Evolutionary conservation across 1,140 invertebrate genomes (phyloP), one percentile per base, ranked within the genome.

Genomic region (Trichonephila inaurata): DNA sequence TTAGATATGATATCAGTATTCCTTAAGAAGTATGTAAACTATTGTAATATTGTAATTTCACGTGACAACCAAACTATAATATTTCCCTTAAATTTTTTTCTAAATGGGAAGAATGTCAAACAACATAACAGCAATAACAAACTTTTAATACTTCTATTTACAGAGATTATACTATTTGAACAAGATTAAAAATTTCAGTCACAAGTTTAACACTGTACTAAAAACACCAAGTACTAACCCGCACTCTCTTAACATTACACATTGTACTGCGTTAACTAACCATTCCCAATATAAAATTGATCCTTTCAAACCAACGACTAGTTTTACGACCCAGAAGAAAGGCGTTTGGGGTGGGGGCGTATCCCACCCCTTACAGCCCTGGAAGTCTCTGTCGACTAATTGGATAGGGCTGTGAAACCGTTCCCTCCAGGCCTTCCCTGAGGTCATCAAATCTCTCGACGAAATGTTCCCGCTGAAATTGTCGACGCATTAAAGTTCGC

Each of bases 391-490:
- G 64, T 40, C 88, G 61, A 64, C 86, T 89, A 89, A 89, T 89
- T 89, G 88, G 66, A 89, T 89, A 77, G 88, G 64, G 64, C 88
- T 51, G 44, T 89, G 88, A 89, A 89, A 89, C 66, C 61, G 19
- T 51, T 77, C 88, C 88, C 88, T 51, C n/a, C 66, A 72, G 88
- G 66, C 21, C 62, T 61, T 85, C 44, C 64, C 69, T n/a, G 14
- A 89, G 82, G 88, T 58, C 88, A 89, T 89, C 88, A 89, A 89
- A 89, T 89, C 88, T 89, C 88, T 77, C 51, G 88, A 58, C 88
- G 88, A 77, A 89, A 89, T 77, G 64, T 77, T 69, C 88, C 44
- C n/a, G 61, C 21, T 18, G 64, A 69, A 69, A 89, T 89, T 77
- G 88, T 89, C 66, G 88, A 89, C 66, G 44, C 64, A 89, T 72